Evolutionary conservation across 2,888 invertebrate species (phyloP), one percentile per base, ranked within the genome.

Genomic region (Eurytoma adleriae): DNA sequence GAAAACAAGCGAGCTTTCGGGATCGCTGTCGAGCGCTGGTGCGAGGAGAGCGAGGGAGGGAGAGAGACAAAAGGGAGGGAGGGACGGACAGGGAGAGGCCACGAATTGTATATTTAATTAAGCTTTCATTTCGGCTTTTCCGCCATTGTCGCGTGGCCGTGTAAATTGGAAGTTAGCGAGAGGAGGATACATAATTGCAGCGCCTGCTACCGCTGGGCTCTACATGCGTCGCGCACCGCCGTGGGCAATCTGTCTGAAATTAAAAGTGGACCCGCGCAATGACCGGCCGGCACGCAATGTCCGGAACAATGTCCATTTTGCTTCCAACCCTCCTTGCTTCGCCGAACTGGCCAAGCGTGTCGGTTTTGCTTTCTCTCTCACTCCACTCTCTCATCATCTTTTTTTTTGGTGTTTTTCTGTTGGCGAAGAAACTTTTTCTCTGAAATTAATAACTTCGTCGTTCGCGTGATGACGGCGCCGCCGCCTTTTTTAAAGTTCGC

Each of bases 61-160:
- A 52, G 52, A 52, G 52, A 14, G 52, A 52, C 7, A 52, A 16
- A 16, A 52, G 52, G 7, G 52, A 52, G 14, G 7, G 52, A 52
- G 14, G 16, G 52, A 52, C 16, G 16, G 54, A 14, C 14, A 54
- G 54, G 13, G 54, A 1, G 24, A 18, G 24, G 13, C 20, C 24
- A 24, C 54, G 52, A 54, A 24, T 14, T 54, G 78, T 66, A 59
- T 59, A 72, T 67, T 78, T 59, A 72, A 72, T 71, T 67, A 78
- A 78, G 78, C 67, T 71, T 64, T 72, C 78, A 56, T 78, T 69
- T 67, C 70, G 27, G 30, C 30, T 40, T 48, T 57, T 54, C 61
- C 54, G 57, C 50, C 68, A 61, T 30, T 61, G 52, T 61, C 50
- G 30, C 14, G 18, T 12, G 30, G 14, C 48, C 27, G 62, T 18